phyloP scores from a whole-genome alignment of 2,113 vertebrate genomes.

The Lophura nycthemera region DNA sequence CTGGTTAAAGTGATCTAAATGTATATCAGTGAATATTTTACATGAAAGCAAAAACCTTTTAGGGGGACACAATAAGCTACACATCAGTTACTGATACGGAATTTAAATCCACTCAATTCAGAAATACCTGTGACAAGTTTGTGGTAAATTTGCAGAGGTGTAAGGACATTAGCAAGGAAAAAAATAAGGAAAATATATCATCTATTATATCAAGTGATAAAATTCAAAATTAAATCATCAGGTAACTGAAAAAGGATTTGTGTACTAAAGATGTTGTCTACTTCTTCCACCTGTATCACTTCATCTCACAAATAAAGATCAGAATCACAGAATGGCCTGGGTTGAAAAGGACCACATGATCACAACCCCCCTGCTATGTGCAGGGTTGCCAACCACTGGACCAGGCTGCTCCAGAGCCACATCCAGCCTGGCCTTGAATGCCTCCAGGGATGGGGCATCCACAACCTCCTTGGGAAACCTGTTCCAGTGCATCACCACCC shows the following conservation, averaged over 20 bases:
- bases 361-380: too few relatives aligned
- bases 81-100: not conserved
- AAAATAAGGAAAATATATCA: not conserved
- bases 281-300: not conserved
- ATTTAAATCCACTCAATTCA: not conserved
- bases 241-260: not conserved
- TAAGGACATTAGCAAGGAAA: not conserved
- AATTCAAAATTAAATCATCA: not conserved
- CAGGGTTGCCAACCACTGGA: too few relatives aligned
- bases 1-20: not conserved
- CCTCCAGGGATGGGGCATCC: too few relatives aligned
- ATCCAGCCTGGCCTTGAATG: too few relatives aligned
- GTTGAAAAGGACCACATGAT: too few relatives aligned
- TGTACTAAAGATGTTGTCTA: not conserved
- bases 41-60: not conserved
- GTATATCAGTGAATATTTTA: not conserved
- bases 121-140: not conserved
- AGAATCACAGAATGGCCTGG: too few relatives aligned
- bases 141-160: not conserved
- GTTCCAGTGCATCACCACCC: too few relatives aligned
- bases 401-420: too few relatives aligned
- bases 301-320: not conserved
- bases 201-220: not conserved
- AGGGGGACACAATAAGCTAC: not conserved
- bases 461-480: too few relatives aligned